Conservation (phyloP, 2,113 vertebrate genomes). For the Fulica atra region DNA sequence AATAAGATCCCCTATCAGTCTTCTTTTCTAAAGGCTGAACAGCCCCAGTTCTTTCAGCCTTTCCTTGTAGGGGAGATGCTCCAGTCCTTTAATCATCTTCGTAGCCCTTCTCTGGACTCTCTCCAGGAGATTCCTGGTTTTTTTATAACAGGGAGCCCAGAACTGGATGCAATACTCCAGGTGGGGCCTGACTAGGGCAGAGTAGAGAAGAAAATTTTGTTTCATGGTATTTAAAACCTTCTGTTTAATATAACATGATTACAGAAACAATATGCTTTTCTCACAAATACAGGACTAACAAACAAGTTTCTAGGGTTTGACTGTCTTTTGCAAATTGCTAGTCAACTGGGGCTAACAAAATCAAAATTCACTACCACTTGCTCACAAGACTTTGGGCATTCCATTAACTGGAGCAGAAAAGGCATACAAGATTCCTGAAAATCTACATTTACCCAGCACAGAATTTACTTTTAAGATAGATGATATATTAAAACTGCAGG, state of each 20-base stretch:
- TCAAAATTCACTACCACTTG: background rate
- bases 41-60: too few species aligned
- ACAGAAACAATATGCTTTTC: background rate
- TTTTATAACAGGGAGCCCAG: too few species aligned
- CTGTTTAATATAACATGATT: background rate
- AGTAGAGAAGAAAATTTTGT: background rate
- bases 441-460: background rate
- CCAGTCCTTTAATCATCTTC: too few species aligned
- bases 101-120: too few species aligned
- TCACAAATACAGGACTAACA: background rate
- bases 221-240: background rate
- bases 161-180: too few species aligned
- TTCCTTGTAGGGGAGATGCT: too few species aligned
- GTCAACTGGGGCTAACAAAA: background rate
- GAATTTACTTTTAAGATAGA: constrained; percentile 43
- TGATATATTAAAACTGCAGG: constrained; percentile 14
- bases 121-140: too few species aligned
- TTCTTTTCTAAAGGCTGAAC: too few species aligned
- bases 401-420: background rate
- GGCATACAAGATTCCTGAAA: background rate
- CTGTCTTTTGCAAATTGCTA: background rate
- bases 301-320: background rate
- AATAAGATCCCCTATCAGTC: too few species aligned
- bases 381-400: background rate
- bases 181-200: too few species aligned